Evolutionary conservation across 2,113 vertebrate genomes (phyloP).

Genomic region (Laticauda colubrina): DNA sequence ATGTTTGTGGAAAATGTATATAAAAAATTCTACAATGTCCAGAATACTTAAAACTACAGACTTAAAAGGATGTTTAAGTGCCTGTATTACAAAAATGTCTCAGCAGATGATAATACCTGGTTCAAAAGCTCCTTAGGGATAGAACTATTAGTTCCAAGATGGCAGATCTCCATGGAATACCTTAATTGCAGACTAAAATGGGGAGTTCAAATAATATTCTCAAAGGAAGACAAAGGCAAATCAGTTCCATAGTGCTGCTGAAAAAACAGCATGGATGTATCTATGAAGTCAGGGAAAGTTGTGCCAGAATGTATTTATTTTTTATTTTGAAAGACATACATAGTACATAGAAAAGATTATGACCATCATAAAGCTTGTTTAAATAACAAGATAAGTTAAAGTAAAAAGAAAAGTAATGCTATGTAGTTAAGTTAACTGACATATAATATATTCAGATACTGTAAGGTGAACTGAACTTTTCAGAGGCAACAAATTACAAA

Average conservation of each 20-base stretch:
- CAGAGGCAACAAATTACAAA: background rate
- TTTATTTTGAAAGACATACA: background rate
- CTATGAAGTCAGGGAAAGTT: background rate
- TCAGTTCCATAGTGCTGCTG: background rate
- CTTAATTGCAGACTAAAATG: background rate
- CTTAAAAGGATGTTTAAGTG: background rate
- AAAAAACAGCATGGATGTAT: background rate
- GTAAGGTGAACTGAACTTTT: background rate
- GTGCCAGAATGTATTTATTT: background rate
- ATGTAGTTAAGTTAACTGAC: background rate
- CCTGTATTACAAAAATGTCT: background rate
- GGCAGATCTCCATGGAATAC: background rate
- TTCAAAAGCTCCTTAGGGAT: background rate
- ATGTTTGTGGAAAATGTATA: background rate
- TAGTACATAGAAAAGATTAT: background rate
- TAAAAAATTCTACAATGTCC: background rate
- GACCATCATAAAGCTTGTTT: background rate
- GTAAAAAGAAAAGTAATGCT: background rate
- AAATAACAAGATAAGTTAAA: background rate
- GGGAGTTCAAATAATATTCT: background rate
- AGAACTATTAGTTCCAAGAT: background rate
- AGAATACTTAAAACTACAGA: background rate
- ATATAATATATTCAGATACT: background rate
- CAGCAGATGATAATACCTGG: background rate
- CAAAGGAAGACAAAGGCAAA: background rate